Percentiles rank a stretch among this genome's conserved stretches.
Evolutionary conservation across 2,888 invertebrate species (phyloP).

Genomic region (Sphaerophoria rueppellii): DNA sequence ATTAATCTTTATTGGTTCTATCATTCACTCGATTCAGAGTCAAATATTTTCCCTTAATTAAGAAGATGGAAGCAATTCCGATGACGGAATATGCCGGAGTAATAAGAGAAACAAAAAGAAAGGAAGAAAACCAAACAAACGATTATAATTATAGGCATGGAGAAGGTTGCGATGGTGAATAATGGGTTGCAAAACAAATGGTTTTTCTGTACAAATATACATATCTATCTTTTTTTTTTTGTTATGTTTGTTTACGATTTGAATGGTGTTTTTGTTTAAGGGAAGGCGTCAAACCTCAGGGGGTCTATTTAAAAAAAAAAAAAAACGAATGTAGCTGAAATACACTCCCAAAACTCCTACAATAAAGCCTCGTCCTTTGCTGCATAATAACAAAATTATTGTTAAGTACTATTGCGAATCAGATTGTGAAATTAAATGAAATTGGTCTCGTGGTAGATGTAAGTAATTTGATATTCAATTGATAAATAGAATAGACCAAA

Average conservation of each 20-base stretch:
- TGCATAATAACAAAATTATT: constrained; percentile 49
- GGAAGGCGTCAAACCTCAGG: constrained; percentile 70
- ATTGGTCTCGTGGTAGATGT: constrained; percentile 51
- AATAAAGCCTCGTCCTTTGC: constrained; percentile 17
- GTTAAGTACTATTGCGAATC: constrained; percentile 39
- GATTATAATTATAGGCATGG: constrained; percentile 53
- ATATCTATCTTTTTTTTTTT: neutral
- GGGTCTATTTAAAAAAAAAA: constrained; percentile 57
- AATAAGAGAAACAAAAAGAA: constrained; percentile 13
- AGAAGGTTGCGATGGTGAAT: neutral
- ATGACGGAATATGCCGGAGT: neutral
- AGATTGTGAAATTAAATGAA: constrained; percentile 70
- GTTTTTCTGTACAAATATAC: constrained; percentile 47
- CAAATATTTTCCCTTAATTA: constrained; percentile 71
- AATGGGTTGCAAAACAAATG: constrained; percentile 64
- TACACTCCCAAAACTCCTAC: constrained; percentile 37
- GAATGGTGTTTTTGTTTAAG: constrained; percentile 21
- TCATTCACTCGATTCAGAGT: constrained; percentile 66
- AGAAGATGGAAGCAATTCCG: constrained; percentile 51
- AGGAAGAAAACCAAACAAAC: constrained; percentile 58
- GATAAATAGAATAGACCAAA: constrained; percentile 23
- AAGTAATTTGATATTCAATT: constrained; percentile 44
- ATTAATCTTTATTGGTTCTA: constrained; percentile 73
- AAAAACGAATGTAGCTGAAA: constrained; percentile 42
- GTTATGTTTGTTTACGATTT: constrained; percentile 8